Percentiles rank a stretch among this genome's conserved stretches.
Evolutionary conservation across 92 coral and sea anemone genomes (phyloP).

Genomic region (Zoanthus sansibaricus): DNA sequence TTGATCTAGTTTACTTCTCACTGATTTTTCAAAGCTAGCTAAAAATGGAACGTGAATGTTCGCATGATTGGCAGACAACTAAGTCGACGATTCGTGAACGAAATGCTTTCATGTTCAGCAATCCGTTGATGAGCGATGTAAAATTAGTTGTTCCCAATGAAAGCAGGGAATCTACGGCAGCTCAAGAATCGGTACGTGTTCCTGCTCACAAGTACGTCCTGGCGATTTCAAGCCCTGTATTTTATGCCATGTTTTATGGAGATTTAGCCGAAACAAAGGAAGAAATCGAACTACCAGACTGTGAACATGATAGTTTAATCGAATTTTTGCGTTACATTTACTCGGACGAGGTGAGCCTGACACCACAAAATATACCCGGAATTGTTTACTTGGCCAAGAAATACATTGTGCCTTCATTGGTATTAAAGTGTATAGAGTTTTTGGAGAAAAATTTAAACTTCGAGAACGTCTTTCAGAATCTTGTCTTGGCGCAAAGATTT

Average conservation of each 20-base stretch:
- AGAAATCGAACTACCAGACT: constrained; percentile 71
- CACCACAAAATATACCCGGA: constrained; percentile 58
- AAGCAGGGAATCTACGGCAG: background rate
- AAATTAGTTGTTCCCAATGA: constrained; percentile 19
- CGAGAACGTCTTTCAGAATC: constrained; percentile 57
- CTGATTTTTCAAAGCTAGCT: background rate
- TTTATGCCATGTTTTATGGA: constrained; percentile 53
- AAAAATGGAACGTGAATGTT: constrained; percentile 15
- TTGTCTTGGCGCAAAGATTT: constrained; percentile 67
- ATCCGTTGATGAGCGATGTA: constrained; percentile 56
- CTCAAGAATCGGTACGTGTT: constrained; percentile 32
- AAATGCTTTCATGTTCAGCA: constrained; percentile 52
- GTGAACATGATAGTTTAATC: constrained; percentile 63
- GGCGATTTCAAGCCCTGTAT: constrained; percentile 75
- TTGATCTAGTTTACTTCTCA: background rate
- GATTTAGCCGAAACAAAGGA: constrained; percentile 63
- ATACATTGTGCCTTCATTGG: constrained; percentile 73
- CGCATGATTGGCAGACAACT: constrained; percentile 55
- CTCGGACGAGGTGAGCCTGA: constrained; percentile 66
- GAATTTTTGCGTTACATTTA: constrained; percentile 73
- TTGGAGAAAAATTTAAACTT: constrained; percentile 54
- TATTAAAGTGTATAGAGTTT: constrained; percentile 57
- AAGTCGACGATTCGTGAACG: constrained; percentile 51
- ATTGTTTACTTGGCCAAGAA: constrained; percentile 75
- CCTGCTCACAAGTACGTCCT: constrained; percentile 51